phyloP scores from a whole-genome alignment of 2,888 invertebrate species.

The Ophion ellenae region DNA sequence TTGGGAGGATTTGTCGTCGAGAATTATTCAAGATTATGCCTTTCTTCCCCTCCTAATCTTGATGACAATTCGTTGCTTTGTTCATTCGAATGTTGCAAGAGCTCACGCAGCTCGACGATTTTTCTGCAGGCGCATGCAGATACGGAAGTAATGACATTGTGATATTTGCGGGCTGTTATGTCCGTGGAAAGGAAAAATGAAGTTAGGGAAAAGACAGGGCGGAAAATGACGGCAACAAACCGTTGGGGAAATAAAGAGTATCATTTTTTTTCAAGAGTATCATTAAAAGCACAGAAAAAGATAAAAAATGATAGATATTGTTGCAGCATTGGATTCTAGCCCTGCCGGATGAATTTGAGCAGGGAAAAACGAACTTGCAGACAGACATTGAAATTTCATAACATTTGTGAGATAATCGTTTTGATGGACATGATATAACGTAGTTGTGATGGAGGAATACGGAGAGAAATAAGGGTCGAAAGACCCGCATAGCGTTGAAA shows the following conservation, averaged over 20 bases:
- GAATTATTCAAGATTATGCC: constrained; percentile 2
- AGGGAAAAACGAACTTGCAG: too few species aligned
- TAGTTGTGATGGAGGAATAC: background rate
- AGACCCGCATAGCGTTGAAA: background rate
- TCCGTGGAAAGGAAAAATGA: too few species aligned
- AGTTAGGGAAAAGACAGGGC: too few species aligned
- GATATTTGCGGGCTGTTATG: background rate
- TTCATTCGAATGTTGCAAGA: background rate
- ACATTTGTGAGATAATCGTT: too few species aligned
- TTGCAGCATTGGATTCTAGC: too few species aligned
- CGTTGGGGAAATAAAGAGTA: background rate
- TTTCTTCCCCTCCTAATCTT: background rate
- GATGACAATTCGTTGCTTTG: background rate
- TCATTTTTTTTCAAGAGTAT: background rate
- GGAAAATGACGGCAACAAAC: background rate
- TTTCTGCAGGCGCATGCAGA: background rate
- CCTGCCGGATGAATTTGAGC: too few species aligned
- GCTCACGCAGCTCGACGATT: background rate
- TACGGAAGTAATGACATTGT: background rate
- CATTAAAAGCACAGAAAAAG: background rate
- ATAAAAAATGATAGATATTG: too few species aligned
- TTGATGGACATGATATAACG: background rate
- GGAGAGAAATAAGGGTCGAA: background rate
- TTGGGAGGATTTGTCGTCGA: constrained; percentile 40
- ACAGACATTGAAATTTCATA: too few species aligned